Evolutionary conservation across 2,113 vertebrate species (phyloP), one percentile per base, ranked within the genome.

Genomic region (Muntiacus reevesi): DNA sequence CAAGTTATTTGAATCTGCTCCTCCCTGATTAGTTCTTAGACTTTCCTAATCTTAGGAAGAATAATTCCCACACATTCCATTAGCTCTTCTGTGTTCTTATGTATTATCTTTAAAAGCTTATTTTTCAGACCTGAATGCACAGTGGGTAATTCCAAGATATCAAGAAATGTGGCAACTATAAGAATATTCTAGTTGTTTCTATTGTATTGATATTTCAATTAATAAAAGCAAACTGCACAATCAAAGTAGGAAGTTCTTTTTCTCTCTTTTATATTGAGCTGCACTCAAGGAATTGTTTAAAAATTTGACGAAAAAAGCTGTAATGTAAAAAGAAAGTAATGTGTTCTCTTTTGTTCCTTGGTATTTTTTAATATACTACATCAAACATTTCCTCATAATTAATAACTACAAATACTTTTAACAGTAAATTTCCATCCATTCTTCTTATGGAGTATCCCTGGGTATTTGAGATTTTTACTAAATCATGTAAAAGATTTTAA

Each of bases 171-270:
- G 55, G 86, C 62, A 93, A 76, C 36, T 78, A 57, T 95, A 97
- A 97, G 59, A 96, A 95, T 64, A 92, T 96, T 95, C 52, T 52
- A 33, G n/a, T 88, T 94, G 28, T 98, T 98, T 97, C 95, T 97
- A 92, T 43, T 93, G 82, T 94, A 54, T 97, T 97, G 91, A 91
- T 97, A 95, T 79, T 96, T 98, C 94, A 84, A 67, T 97, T 97
- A 97, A 94, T 97, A 87, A 89, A 98, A 95, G 40, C 87, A 97
- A 98, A 98, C 87, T 92, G 95, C 96, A 97, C 30, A 78, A 93
- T 97, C 86, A 64, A 98, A 98, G 33, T 60, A 97, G 71, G 79
- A 95, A 84, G 85, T 27, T 47, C 17, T 97, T 71, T 95, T 36
- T 55, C 52, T 7, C 23, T 40, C 43, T 86, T 87, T 97, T 84